Percentiles rank a stretch among this genome's conserved stretches.
phyloP scores from a whole-genome alignment of 35 echinoderm and acorn worm genomes.

The Ophiothrix spiculata region DNA sequence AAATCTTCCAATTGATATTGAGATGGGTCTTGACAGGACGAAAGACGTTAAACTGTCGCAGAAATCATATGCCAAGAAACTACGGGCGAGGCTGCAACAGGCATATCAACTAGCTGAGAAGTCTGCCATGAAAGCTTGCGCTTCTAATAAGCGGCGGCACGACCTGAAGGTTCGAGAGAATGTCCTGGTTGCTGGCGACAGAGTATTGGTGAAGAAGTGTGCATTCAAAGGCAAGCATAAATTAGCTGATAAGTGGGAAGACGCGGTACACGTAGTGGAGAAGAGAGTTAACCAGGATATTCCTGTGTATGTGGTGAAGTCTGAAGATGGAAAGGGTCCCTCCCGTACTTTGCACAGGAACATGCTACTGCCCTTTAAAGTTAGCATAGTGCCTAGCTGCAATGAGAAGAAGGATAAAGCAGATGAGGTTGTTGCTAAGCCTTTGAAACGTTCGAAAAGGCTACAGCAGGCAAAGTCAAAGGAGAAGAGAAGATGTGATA shows the following conservation, averaged over 20 bases:
- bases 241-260: neutral
- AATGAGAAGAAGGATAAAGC: neutral
- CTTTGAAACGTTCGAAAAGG: neutral
- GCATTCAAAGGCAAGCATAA: neutral
- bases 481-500: neutral
- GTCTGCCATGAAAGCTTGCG: too few relatives aligned
- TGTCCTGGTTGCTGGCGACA: neutral
- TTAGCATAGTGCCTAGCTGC: neutral
- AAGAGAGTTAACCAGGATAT: neutral
- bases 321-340: neutral
- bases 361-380: neutral
- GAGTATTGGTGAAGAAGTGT: neutral
- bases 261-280: neutral
- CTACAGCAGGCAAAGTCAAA: neutral
- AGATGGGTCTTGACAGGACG: conserved; percentile 26
- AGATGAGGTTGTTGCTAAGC: neutral
- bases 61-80: too few relatives aligned
- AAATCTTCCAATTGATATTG: conserved; percentile 41
- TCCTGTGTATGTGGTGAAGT: neutral
- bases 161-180: conserved; percentile 3
- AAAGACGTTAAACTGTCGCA: neutral
- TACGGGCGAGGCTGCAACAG: too few relatives aligned
- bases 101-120: too few relatives aligned
- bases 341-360: neutral
- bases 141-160: conserved; percentile 3